Conservation (phyloP, 2,888 invertebrate genomes). For the Nipponacmea schrenckii region DNA sequence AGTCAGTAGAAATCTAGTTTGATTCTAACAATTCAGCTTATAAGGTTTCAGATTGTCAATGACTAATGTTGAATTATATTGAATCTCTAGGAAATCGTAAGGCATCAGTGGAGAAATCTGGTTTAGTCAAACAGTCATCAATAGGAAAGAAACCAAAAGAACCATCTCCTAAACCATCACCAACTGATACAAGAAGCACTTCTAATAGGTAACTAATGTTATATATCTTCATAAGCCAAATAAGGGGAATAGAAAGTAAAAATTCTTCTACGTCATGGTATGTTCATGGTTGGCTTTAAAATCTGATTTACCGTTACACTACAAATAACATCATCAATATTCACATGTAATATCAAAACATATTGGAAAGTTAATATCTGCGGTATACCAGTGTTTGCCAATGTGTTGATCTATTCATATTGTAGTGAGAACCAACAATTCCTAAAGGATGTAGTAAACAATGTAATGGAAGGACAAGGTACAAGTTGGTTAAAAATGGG, state of each 20-base stretch:
- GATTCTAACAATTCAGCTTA: not conserved
- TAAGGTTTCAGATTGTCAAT: not conserved
- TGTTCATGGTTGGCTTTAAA: too few species aligned
- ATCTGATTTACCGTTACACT: too few species aligned
- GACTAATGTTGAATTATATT: not conserved
- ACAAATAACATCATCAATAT: too few species aligned
- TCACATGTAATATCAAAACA: too few species aligned
- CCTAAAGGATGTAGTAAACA: conserved; percentile 87
- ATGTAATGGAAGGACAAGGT: conserved; percentile 90
- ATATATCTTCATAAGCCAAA: not conserved
- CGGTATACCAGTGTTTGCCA: too few species aligned
- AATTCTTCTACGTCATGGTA: too few species aligned
- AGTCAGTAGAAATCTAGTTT: not conserved
- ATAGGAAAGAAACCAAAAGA: conserved; percentile 50
- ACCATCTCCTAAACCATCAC: conserved; percentile 35
- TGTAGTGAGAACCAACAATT: conserved; percentile 88
- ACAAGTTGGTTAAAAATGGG: conserved; percentile 96
- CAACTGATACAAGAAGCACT: conserved; percentile 45
- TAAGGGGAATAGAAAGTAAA: too few species aligned
- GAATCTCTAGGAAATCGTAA: conserved; percentile 69
- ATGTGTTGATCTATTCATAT: too few species aligned
- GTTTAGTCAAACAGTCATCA: conserved; percentile 75
- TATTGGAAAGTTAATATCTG: too few species aligned
- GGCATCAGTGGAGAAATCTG: conserved; percentile 88
- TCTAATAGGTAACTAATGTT: conserved; percentile 58